A percentile compares a stretch with the other conserved stretches of the same genome.
These are phyloP conservation scores for Halcyon chelicuti DNA, from an alignment of 2,797 vertebrate species.

Conservation along the genomic window DNA sequence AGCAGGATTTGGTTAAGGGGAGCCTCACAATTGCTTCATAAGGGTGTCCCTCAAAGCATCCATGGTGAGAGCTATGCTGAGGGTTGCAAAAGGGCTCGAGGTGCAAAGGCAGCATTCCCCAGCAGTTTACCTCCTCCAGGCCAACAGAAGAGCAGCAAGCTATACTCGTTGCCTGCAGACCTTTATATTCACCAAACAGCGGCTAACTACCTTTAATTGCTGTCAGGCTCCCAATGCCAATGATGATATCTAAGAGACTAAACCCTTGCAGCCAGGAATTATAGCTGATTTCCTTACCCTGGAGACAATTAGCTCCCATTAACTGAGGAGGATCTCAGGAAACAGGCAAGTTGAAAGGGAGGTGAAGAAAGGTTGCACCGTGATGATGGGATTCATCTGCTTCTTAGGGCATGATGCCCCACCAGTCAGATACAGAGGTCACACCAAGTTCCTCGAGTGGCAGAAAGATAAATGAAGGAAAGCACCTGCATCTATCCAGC, in stretches of 20 bases:
- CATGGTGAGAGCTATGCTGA: not conserved
- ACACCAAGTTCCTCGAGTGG: not conserved
- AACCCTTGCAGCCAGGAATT: not conserved
- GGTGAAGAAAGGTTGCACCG: not conserved
- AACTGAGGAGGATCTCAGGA: not conserved
- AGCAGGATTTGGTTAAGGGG: not conserved
- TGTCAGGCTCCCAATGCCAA: not conserved
- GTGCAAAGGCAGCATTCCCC: not conserved
- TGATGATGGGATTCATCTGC: not conserved
- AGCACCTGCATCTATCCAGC: not conserved
- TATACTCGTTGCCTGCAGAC: not conserved
- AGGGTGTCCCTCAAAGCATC: fast-evolving
- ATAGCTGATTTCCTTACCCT: conserved; percentile 21
- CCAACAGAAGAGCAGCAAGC: not conserved
- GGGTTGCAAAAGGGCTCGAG: not conserved
- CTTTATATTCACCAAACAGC: not conserved
- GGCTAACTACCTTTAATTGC: not conserved
- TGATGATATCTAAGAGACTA: not conserved
- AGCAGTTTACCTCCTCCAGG: not conserved
- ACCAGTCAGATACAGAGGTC: not conserved
- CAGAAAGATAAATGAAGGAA: not conserved
- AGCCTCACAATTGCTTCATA: not conserved
- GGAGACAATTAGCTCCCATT: not conserved
- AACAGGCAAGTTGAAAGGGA: not conserved
- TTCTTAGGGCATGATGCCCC: not conserved